Percentiles rank a stretch among this genome's conserved stretches.
phyloP scores from a whole-genome alignment of 2,113 vertebrate genomes.

The Centropristis striata region DNA sequence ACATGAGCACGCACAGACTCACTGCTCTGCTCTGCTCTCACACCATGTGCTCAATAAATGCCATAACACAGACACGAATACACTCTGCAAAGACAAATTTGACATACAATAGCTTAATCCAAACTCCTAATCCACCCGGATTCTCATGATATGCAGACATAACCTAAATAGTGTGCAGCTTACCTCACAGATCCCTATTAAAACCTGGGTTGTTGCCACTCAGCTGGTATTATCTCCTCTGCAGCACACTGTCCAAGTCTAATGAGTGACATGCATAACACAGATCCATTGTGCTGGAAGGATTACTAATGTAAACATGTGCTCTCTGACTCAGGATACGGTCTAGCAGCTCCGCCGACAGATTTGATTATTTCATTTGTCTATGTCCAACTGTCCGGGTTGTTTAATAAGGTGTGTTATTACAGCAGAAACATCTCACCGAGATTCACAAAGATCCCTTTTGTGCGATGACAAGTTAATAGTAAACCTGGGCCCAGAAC shows the following conservation, averaged over 20 bases:
- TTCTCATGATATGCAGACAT: conserved; percentile 60
- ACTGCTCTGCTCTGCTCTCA: neutral
- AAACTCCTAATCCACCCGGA: conserved; percentile 56
- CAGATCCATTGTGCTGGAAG: conserved; percentile 58
- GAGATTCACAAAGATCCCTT: neutral
- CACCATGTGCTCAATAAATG: conserved; percentile 7
- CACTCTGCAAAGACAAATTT: conserved; percentile 11
- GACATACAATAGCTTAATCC: conserved; percentile 54
- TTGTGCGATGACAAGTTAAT: neutral
- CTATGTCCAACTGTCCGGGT: neutral
- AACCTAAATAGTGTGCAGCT: conserved; percentile 66
- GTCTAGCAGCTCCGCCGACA: conserved; percentile 28
- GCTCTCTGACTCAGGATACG: conserved; percentile 36
- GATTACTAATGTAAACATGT: conserved; percentile 66
- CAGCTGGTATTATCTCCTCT: conserved; percentile 69
- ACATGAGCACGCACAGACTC: conserved; percentile 6
- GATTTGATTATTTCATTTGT: conserved; percentile 50
- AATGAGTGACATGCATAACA: conserved; percentile 60
- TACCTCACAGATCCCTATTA: conserved; percentile 55
- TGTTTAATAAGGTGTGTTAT: conserved; percentile 28
- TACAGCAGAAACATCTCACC: neutral
- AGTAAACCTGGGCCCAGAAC: neutral
- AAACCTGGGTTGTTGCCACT: conserved; percentile 61
- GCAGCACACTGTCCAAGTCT: conserved; percentile 54
- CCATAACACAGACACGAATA: conserved; percentile 13